phyloP scores from a whole-genome alignment of 2,888 invertebrate species.

The Drosophila meridiana region DNA sequence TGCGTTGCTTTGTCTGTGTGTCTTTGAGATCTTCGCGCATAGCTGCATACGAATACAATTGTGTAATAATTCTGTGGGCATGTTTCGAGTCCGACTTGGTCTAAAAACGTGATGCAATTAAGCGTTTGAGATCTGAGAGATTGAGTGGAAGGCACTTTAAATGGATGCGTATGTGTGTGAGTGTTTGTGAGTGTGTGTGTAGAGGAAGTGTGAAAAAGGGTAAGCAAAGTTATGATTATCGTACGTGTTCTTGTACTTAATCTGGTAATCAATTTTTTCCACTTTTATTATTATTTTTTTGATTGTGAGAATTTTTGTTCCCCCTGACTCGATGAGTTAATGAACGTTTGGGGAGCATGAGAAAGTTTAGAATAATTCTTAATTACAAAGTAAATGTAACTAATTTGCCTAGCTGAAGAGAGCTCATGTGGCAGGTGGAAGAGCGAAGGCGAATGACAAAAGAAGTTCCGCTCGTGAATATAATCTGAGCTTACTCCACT shows the following conservation, averaged over 20 bases:
- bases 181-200: background rate
- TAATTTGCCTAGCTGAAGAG: constrained; percentile 27
- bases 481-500: constrained; percentile 39
- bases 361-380: constrained; percentile 50
- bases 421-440: background rate
- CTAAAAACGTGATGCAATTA: constrained; percentile 82
- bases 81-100: constrained; percentile 56
- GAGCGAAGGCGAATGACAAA: background rate
- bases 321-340: constrained; percentile 23
- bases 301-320: constrained; percentile 63
- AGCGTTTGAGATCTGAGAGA: constrained; percentile 61
- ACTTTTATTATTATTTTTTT: constrained; percentile 52
- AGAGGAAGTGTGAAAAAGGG: constrained; percentile 68
- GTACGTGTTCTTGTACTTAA: constrained; percentile 70
- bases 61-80: constrained; percentile 71
- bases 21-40: constrained; percentile 32
- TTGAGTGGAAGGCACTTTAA: constrained; percentile 53
- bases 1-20: constrained; percentile 1
- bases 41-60: constrained; percentile 55
- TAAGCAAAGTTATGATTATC: constrained; percentile 75
- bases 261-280: constrained; percentile 76
- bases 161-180: constrained; percentile 18
- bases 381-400: constrained; percentile 37
- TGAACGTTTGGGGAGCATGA: constrained; percentile 49
- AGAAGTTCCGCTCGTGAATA: constrained; percentile 4